phyloP scores from a whole-genome alignment of 2,113 vertebrate species.

The Aythya baeri region DNA sequence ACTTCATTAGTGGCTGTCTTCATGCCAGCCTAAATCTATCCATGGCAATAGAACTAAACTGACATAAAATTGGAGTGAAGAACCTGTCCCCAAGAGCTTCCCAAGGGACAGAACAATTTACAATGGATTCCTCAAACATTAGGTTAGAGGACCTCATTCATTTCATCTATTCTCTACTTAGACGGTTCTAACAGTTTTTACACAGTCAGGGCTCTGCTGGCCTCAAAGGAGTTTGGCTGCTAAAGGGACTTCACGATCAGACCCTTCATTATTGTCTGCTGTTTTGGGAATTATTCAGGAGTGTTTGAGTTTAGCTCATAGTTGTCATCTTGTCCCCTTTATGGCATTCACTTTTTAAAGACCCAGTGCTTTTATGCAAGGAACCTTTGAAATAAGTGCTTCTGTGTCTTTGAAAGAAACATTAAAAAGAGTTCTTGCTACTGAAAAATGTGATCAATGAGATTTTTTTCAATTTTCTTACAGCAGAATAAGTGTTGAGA shows the following conservation, averaged over 20 bases:
- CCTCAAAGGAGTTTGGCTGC: conserved; percentile 3
- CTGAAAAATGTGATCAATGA: neutral
- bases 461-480: neutral
- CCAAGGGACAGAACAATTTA: neutral
- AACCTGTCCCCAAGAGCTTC: neutral
- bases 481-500: neutral
- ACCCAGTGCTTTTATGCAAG: neutral
- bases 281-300: neutral
- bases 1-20: neutral
- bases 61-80: neutral
- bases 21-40: neutral
- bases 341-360: conserved; percentile 15
- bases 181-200: neutral
- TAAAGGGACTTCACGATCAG: neutral
- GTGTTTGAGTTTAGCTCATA: neutral
- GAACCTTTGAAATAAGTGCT: conserved; percentile 25
- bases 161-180: neutral
- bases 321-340: neutral
- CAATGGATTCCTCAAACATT: neutral
- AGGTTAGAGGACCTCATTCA: neutral
- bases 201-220: neutral
- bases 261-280: neutral
- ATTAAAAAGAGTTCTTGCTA: neutral
- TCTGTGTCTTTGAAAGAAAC: neutral
- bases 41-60: neutral